phyloP scores from a whole-genome alignment of 2,113 vertebrate species.

The Diphyllodes magnificus region DNA sequence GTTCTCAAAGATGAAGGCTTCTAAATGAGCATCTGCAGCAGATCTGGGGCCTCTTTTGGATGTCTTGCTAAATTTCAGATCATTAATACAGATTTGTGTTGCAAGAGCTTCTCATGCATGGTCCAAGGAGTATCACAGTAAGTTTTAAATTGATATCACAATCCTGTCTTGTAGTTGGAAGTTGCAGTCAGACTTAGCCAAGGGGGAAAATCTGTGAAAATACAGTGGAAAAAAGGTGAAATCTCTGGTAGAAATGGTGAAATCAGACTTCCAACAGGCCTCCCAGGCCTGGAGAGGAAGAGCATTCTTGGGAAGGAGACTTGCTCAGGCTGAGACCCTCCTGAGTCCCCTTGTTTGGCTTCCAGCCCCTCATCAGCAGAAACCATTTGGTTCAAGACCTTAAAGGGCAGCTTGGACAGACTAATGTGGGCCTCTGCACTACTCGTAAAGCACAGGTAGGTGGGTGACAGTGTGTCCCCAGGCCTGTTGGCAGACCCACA shows the following conservation, averaged over 20 bases:
- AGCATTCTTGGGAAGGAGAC: not conserved
- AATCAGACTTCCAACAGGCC: not conserved
- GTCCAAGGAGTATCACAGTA: not conserved
- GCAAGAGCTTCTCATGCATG: not conserved
- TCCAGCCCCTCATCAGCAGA: not conserved
- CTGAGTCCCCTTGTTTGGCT: not conserved
- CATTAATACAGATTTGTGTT: not conserved
- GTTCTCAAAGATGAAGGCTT: not conserved
- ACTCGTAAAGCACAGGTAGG: too few relatives aligned
- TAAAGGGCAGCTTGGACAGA: not conserved
- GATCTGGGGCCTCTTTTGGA: not conserved
- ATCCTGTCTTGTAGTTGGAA: not conserved
- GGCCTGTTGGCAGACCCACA: not conserved
- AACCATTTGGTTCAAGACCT: not conserved
- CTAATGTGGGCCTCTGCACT: too few relatives aligned
- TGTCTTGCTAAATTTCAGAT: not conserved
- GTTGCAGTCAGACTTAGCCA: not conserved
- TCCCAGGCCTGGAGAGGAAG: not conserved
- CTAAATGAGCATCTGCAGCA: not conserved
- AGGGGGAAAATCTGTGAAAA: not conserved
- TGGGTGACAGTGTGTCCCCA: not conserved
- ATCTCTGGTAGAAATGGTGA: not conserved
- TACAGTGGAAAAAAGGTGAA: not conserved
- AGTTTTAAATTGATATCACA: not conserved
- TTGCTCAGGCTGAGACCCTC: fast-evolving